Evolutionary conservation across 2,797 vertebrate species (phyloP).

Genomic region (Tympanoctomys barrerae): DNA sequence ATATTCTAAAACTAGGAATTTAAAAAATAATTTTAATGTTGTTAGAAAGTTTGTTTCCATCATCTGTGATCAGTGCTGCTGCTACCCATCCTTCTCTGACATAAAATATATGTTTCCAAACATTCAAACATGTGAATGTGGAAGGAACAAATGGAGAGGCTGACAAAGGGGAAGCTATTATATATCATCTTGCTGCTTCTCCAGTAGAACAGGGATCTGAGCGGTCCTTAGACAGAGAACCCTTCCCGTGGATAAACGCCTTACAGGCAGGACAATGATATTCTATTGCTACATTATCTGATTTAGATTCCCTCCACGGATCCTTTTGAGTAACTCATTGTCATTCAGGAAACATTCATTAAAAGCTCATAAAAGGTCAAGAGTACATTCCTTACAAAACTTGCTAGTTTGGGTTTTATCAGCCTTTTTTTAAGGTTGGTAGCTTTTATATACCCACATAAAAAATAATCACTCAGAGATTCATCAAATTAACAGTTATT

Average conservation of each 20-base stretch:
- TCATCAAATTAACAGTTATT: neutral
- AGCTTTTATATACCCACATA: neutral
- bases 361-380: conserved; percentile 23
- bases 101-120: neutral
- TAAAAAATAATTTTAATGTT: neutral
- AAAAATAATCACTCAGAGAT: neutral
- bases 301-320: neutral
- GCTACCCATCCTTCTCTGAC: neutral
- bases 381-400: neutral
- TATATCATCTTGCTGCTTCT: neutral
- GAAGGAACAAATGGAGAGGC: neutral
- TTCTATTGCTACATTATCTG: neutral
- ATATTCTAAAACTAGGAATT: neutral
- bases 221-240: neutral
- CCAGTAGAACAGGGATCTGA: neutral
- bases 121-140: neutral
- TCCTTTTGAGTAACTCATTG: neutral
- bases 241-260: neutral
- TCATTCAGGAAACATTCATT: neutral
- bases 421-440: neutral
- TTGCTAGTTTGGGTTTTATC: neutral
- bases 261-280: neutral
- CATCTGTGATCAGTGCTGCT: neutral
- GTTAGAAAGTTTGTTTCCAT: neutral
- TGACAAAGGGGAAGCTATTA: neutral